Conservation (phyloP, 2,888 invertebrate species). For the Dendrolimus houi region DNA sequence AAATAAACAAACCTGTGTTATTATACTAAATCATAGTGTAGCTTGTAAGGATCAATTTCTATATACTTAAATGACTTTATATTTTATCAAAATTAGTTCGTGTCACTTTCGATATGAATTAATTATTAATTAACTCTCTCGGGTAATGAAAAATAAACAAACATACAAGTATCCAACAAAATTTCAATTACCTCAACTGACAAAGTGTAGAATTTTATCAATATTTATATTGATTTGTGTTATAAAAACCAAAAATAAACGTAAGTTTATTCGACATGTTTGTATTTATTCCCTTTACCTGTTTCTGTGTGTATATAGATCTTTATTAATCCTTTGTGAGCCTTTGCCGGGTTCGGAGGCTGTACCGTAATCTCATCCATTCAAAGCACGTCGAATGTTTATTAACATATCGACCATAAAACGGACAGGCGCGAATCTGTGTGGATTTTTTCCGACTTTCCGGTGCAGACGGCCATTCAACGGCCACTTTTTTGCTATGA, state of each 20-base stretch:
- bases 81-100: too few species aligned
- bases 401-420: conserved; percentile 69
- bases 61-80: too few species aligned
- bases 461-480: conserved; percentile 51
- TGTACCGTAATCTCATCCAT: conserved; percentile 42
- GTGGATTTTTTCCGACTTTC: conserved; percentile 53
- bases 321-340: conserved; percentile 24
- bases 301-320: conserved; percentile 15
- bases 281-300: conserved; percentile 1
- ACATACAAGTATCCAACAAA: too few species aligned
- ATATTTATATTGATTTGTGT: background rate
- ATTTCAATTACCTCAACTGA: too few species aligned
- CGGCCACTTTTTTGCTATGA: conserved; percentile 36
- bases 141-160: too few species aligned
- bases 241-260: background rate
- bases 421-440: conserved; percentile 47
- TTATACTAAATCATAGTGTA: too few species aligned
- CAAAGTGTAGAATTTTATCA: too few species aligned
- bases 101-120: too few species aligned
- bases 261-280: background rate
- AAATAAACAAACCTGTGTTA: too few species aligned
- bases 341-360: conserved; percentile 17
- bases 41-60: too few species aligned
- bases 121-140: too few species aligned
- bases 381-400: conserved; percentile 61